These are phyloP conservation scores for Dendrocopos noguchii DNA, from an alignment of 2,113 vertebrate species.

Conservation along the genomic window DNA sequence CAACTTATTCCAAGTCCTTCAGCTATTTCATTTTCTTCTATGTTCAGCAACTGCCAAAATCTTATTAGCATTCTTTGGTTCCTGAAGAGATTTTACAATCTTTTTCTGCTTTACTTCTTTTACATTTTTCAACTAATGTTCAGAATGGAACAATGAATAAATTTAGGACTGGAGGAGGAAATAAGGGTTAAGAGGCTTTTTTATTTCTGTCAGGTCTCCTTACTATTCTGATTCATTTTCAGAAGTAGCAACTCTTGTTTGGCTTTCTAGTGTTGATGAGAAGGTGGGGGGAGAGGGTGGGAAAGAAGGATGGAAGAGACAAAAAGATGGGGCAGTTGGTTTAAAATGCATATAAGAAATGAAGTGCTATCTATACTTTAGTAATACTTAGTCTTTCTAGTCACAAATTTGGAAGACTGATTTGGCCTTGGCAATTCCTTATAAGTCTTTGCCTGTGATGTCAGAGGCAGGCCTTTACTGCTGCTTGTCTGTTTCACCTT, in stretches of 20 bases:
- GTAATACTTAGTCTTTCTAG: not conserved
- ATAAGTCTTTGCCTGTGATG: not conserved
- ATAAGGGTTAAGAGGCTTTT: not conserved
- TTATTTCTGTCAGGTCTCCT: not conserved
- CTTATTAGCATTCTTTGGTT: slow-evolving; percentile 27
- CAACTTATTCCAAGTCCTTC: slow-evolving; percentile 20
- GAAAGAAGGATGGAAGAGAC: not conserved
- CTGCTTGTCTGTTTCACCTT: not conserved
- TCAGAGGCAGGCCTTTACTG: not conserved
- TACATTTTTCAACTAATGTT: slow-evolving; percentile 27
- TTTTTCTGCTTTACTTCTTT: slow-evolving; percentile 45
- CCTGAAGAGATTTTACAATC: not conserved
- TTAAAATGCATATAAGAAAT: not conserved
- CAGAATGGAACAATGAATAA: not conserved
- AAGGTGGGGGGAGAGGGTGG: no score
- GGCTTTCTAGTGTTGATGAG: not conserved
- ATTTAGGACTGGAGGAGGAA: not conserved
- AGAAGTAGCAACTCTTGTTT: not conserved
- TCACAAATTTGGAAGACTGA: not conserved
- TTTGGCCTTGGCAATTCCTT: not conserved
- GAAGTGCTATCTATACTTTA: not conserved
- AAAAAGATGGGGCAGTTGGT: not conserved
- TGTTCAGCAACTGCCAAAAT: slow-evolving; percentile 22
- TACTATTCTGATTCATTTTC: slow-evolving; percentile 1
- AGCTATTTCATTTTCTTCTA: slow-evolving; percentile 13